Percentiles rank a stretch among this genome's conserved stretches.
Evolutionary conservation across 2,797 vertebrate genomes (phyloP).

Genomic region (Hirundo rustica): DNA sequence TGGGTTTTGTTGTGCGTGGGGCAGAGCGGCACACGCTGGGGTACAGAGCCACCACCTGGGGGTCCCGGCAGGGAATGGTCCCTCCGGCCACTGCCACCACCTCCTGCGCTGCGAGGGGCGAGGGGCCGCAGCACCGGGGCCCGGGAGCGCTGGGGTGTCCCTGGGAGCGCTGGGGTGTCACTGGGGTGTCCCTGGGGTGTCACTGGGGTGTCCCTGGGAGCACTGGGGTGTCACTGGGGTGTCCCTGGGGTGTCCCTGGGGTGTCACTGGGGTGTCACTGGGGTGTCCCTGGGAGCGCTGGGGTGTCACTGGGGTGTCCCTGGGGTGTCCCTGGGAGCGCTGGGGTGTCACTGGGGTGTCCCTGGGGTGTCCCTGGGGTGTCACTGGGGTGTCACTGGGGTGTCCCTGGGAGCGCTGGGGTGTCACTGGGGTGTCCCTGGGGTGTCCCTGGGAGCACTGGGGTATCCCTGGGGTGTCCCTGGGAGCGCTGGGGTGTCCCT

Average conservation of each 20-base stretch:
- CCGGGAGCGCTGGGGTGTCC: background rate
- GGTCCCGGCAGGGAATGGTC: background rate
- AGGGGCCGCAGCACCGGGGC: constrained; percentile 56
- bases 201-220: constrained; percentile 16
- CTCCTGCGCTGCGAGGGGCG: background rate
- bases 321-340: background rate
- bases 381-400: constrained; percentile 41
- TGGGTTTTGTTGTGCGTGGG: rapidly evolving
- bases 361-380: too few species aligned
- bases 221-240: too few species aligned
- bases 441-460: too few species aligned
- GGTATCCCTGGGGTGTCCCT: too few species aligned
- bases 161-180: too few species aligned
- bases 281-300: background rate
- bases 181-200: too few species aligned
- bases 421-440: too few species aligned
- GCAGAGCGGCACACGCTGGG: background rate
- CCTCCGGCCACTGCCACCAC: constrained; percentile 49
- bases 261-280: background rate
- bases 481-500: too few species aligned
- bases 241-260: too few species aligned
- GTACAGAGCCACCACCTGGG: background rate
- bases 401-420: too few species aligned
- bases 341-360: background rate
- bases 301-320: too few species aligned